Conservation (phyloP, 2,888 invertebrate species). For the Pseudococcus jackbeardsleyi region DNA sequence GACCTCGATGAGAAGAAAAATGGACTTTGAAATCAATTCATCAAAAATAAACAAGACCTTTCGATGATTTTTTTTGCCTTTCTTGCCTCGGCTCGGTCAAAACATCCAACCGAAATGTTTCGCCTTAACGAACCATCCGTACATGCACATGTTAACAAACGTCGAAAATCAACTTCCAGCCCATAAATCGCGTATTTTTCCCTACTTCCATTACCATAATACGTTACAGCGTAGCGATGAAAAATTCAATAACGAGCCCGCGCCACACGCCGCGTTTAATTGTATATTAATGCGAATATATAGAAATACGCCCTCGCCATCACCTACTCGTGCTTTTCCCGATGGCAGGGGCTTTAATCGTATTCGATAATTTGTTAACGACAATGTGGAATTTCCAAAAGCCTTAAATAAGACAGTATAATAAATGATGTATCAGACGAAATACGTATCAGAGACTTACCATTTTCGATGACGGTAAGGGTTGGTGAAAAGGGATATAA, state of each 20-base stretch:
- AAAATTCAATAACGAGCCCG: neutral
- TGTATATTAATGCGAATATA: slow-evolving; percentile 32
- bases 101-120: slow-evolving; percentile 18
- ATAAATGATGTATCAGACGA: slow-evolving; percentile 35
- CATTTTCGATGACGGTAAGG: neutral
- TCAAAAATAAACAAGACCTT: slow-evolving; percentile 57
- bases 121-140: neutral
- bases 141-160: slow-evolving; percentile 24
- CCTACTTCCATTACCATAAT: slow-evolving; percentile 28
- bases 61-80: slow-evolving; percentile 8
- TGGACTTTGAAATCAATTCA: slow-evolving; percentile 55
- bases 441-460: slow-evolving; percentile 6
- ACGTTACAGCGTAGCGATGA: neutral
- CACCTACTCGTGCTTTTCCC: neutral
- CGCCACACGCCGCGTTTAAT: neutral
- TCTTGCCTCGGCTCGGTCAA: neutral
- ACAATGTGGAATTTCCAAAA: slow-evolving; percentile 43
- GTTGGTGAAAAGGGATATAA: neutral
- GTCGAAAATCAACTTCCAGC: slow-evolving; percentile 30
- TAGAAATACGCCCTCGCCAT: neutral
- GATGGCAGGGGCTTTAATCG: neutral
- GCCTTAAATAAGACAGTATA: slow-evolving; percentile 47
- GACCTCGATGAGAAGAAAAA: slow-evolving; percentile 53
- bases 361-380: slow-evolving; percentile 43
- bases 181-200: slow-evolving; percentile 15